phyloP scores from a whole-genome alignment of 2,797 vertebrate species.

The Perdix hodgsoniae region DNA sequence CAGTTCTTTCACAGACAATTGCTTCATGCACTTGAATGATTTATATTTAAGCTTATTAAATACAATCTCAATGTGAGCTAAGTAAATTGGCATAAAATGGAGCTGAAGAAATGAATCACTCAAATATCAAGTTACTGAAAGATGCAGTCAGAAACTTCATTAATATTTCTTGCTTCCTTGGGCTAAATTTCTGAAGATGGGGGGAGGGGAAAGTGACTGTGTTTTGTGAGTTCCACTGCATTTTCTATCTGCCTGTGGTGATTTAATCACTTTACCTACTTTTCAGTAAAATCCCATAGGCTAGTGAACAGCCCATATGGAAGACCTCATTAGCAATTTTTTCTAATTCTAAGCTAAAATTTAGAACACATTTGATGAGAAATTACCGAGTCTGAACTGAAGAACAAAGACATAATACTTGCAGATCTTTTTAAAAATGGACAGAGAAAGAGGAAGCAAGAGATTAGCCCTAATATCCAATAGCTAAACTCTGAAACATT shows the following conservation, averaged over 20 bases:
- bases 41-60: conserved; percentile 44
- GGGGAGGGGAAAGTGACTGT: neutral
- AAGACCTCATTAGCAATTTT: neutral
- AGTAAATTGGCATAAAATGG: conserved; percentile 3
- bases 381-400: neutral
- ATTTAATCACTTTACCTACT: conserved; percentile 3
- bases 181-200: conserved; percentile 2
- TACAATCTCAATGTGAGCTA: neutral
- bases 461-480: neutral
- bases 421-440: neutral
- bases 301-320: neutral
- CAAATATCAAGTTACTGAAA: conserved; percentile 22
- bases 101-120: conserved; percentile 28
- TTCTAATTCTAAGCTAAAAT: conserved; percentile 6
- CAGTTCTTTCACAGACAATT: conserved; percentile 32
- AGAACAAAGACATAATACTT: neutral
- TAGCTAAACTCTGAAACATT: conserved; percentile 2
- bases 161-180: conserved; percentile 49
- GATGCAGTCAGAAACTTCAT: conserved; percentile 20
- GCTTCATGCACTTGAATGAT: neutral
- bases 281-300: neutral
- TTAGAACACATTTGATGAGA: neutral
- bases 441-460: neutral
- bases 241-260: neutral
- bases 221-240: neutral